Conservation (phyloP, 2,888 invertebrate species). For the Callyntrura guangdongensis region DNA sequence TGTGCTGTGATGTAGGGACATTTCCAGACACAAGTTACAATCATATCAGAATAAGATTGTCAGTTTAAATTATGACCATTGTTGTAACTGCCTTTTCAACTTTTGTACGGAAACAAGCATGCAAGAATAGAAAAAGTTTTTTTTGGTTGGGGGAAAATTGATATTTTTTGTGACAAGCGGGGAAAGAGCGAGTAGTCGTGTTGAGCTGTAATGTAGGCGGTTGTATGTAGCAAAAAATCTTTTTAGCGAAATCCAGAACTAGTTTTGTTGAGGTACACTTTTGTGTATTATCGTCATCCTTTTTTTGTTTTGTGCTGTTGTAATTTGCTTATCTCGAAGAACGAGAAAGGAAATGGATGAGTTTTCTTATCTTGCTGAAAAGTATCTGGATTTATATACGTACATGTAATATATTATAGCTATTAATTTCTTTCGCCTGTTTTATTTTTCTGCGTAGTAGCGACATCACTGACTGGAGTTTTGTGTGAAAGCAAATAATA, state of each 20-base stretch:
- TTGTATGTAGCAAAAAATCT: not conserved
- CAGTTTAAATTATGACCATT: not conserved
- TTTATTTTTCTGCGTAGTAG: conserved; percentile 15
- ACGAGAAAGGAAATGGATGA: conserved; percentile 17
- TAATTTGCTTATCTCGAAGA: conserved; percentile 55
- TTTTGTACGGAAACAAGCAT: conserved; percentile 11
- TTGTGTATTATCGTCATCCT: conserved; percentile 16
- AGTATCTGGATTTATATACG: not conserved
- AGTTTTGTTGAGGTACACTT: not conserved
- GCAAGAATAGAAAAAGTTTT: not conserved
- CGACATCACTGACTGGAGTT: not conserved
- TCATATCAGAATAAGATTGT: not conserved
- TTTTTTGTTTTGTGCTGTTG: conserved; percentile 3
- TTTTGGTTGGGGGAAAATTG: conserved; percentile 48
- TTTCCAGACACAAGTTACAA: no score
- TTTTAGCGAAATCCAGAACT: no score
- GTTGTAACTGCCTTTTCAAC: not conserved
- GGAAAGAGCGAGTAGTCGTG: not conserved
- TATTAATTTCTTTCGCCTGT: not conserved
- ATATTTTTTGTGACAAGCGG: conserved; percentile 29
- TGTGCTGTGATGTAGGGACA: no score
- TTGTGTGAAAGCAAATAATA: no score
- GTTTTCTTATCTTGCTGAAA: conserved; percentile 25
- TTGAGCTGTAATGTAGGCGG: not conserved
- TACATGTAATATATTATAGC: not conserved